phyloP scores from a whole-genome alignment of 2,113 vertebrate genomes.

The Blennius ocellaris region DNA sequence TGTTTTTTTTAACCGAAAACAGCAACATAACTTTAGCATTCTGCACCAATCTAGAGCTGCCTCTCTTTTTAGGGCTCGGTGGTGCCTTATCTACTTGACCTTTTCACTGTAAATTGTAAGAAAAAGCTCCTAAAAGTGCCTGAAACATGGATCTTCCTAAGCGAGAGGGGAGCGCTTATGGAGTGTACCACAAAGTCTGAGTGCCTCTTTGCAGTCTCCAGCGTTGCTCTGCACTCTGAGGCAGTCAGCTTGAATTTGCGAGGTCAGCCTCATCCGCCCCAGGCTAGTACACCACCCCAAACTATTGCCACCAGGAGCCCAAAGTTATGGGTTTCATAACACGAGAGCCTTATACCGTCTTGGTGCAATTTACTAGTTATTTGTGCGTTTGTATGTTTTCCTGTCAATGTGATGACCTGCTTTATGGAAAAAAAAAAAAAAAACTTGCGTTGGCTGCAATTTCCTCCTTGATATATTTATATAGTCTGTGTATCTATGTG shows the following conservation, averaged over 20 bases:
- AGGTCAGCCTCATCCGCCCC: background rate
- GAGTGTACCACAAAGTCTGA: background rate
- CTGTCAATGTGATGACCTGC: background rate
- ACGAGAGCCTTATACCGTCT: background rate
- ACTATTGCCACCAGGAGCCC: background rate
- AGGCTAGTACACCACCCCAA: background rate
- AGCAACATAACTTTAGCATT: too few species aligned
- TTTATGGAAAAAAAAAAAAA: background rate
- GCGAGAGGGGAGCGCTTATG: background rate
- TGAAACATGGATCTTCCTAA: conserved; percentile 1
- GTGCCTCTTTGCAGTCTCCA: background rate
- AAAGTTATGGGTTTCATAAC: background rate
- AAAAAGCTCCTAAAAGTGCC: conserved; percentile 8
- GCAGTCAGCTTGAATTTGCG: conserved; percentile 14
- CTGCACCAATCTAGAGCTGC: too few species aligned
- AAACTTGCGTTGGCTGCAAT: background rate
- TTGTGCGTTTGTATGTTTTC: background rate
- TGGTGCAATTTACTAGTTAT: background rate
- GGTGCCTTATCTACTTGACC: conserved; percentile 27
- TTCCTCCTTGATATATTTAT: background rate
- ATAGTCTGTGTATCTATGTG: background rate
- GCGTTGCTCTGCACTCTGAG: background rate
- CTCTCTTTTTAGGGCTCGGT: conserved; percentile 1
- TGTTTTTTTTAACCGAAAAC: too few species aligned
- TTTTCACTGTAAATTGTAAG: conserved; percentile 46